Evolutionary conservation across 1,140 invertebrate species (phyloP), one percentile per base, ranked within the genome.

Genomic region (Notospermus geniculatus): DNA sequence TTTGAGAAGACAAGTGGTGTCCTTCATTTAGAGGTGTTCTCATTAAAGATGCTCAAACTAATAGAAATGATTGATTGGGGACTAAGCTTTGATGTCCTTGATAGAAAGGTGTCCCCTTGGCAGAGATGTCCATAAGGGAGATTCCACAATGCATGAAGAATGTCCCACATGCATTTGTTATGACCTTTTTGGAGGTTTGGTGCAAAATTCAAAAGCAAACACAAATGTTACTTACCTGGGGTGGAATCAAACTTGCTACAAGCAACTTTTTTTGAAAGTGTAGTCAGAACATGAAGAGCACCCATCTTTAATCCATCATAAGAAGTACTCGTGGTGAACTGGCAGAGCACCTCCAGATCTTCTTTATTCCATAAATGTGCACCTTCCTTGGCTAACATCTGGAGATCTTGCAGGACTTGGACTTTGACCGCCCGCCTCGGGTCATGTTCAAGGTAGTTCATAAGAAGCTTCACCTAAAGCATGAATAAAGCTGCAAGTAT

Each of bases 321-420:
- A 9, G 75, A 68, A 11, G 84, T 84, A 63, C 80, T 80, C 58
- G 81, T 59, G 2, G 83, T 76, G 67, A 84, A 83, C 19, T 79
- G 66, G 46, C 89, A 85, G 15, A 91, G 75, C 54, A 84, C 65
- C 72, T 74, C 59, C 27, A 92, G 83, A 59, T 90, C 86, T 17
- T 84, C 81, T 57, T 85, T 83, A 1, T 88, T 89, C 92, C 92
- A 95, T 2, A 92, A 82, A 82, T 93, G 90, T 4, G 92, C 88
- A 9, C 71, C 88, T 63, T 72, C 73, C 22, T 68, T 86, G 0
- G 92, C 92, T 58, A 97, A 80, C 43, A 85, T 84, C 70, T 88
- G 86, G 25, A 97, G 83, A 57, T 92, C 87, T 29, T 87, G 82
- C 9, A 96, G 80, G 17, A 89, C 88, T 52, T 89, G 86, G 2